Percentiles rank a stretch among this genome's conserved stretches.
These are phyloP conservation scores for Cossypha caffra DNA, from an alignment of 2,797 vertebrate genomes.

Conservation along the genomic window DNA sequence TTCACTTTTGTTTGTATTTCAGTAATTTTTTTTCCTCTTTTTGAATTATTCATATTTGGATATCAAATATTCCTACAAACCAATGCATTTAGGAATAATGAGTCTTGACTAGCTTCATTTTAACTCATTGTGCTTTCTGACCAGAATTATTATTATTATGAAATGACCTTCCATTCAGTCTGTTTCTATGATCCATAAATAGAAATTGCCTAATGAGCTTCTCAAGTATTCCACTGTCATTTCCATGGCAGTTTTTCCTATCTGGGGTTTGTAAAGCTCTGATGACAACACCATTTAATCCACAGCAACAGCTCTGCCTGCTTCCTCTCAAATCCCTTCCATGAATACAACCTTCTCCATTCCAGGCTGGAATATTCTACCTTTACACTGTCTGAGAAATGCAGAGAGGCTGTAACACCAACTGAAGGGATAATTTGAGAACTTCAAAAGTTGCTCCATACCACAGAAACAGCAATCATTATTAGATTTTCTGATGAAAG, in stretches of 20 bases:
- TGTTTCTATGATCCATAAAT: not conserved
- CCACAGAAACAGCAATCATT: not conserved
- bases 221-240: not conserved
- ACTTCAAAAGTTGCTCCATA: not conserved
- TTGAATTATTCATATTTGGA: not conserved
- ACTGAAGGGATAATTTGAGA: not conserved
- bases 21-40: not conserved
- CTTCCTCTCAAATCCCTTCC: not conserved
- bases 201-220: constrained; percentile 9
- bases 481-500: not conserved
- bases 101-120: constrained; percentile 11
- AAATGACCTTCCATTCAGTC: not conserved
- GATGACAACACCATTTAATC: not conserved
- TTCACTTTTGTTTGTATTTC: not conserved
- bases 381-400: not conserved
- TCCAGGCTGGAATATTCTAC: not conserved
- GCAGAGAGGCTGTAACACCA: not conserved
- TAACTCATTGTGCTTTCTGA: not conserved
- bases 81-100: not conserved
- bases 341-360: not conserved
- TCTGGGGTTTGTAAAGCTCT: not conserved
- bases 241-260: not conserved
- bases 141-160: not conserved
- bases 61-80: constrained; percentile 14
- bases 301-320: not conserved